A percentile compares a stretch with the other conserved stretches of the same genome.
phyloP scores from a whole-genome alignment of 2,888 invertebrate species.

The Pristionchus arcanus region DNA sequence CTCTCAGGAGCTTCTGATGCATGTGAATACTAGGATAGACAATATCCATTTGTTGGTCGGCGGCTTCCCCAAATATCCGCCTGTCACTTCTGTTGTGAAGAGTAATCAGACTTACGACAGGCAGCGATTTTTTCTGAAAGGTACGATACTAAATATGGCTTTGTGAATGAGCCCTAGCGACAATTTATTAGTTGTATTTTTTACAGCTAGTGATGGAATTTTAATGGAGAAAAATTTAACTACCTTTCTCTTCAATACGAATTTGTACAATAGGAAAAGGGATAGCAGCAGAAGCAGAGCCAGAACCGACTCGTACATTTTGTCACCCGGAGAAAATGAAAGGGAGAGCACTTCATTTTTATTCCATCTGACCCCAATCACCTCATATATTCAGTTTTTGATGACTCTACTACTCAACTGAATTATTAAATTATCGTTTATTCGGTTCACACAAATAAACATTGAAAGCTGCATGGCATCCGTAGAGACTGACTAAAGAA shows the following conservation, averaged over 20 bases:
- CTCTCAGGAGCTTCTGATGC: too few species aligned
- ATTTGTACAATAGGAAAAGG: not conserved
- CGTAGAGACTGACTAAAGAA: constrained; percentile 19
- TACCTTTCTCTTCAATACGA: not conserved
- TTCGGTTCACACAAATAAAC: not conserved
- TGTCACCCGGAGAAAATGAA: not conserved
- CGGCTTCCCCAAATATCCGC: too few species aligned
- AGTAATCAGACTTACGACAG: not conserved
- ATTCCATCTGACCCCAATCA: not conserved
- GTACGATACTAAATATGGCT: not conserved
- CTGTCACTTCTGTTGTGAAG: not conserved
- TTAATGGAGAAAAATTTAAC: too few species aligned
- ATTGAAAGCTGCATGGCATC: constrained; percentile 20
- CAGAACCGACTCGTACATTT: not conserved
- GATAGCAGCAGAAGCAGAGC: not conserved
- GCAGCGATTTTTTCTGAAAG: not conserved
- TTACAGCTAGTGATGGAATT: too few species aligned
- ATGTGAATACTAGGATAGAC: too few species aligned
- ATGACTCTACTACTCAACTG: not conserved
- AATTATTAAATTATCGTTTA: not conserved
- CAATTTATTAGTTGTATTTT: too few species aligned
- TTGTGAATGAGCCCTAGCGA: too few species aligned
- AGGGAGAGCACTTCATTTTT: not conserved
- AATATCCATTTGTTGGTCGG: too few species aligned
- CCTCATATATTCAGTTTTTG: not conserved